Conservation (phyloP, 2,888 invertebrate species). For the Dilophus febrilis region DNA sequence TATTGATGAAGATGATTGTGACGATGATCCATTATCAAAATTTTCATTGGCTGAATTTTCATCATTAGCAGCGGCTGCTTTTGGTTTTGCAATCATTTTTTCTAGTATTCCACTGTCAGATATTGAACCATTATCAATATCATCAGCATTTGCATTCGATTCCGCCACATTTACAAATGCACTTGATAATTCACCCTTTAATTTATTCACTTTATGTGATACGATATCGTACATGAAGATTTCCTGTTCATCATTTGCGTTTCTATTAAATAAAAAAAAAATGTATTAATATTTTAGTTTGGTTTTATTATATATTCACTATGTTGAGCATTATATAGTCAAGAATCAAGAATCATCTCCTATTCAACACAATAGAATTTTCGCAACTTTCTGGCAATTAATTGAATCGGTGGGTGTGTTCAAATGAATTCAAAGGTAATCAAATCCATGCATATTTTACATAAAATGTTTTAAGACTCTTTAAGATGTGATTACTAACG, state of each 20-base stretch:
- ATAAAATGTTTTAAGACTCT: too few species aligned
- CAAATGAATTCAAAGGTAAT: too few species aligned
- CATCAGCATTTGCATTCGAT: constrained; percentile 55
- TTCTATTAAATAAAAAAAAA: neutral
- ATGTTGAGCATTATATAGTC: too few species aligned
- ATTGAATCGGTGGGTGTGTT: too few species aligned
- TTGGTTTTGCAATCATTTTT: constrained; percentile 8
- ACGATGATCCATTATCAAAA: constrained; percentile 2
- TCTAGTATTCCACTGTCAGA: constrained; percentile 31
- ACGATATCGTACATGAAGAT: constrained; percentile 76
- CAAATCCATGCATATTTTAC: too few species aligned
- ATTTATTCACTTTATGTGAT: constrained; percentile 54
- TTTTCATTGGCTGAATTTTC: neutral
- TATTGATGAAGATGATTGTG: neutral
- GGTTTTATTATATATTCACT: too few species aligned
- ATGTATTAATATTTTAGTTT: too few species aligned
- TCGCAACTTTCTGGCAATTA: too few species aligned
- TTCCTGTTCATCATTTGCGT: constrained; percentile 42
- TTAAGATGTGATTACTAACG: too few species aligned
- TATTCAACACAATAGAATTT: too few species aligned
- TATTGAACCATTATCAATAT: constrained; percentile 38
- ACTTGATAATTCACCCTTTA: constrained; percentile 64
- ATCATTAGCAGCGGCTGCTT: too few species aligned
- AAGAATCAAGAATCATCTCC: too few species aligned
- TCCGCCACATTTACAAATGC: constrained; percentile 79